A percentile compares a stretch with the other conserved stretches of the same genome.
phyloP scores from a whole-genome alignment of 2,113 vertebrate genomes.

The Tenebrosternarchus preto region DNA sequence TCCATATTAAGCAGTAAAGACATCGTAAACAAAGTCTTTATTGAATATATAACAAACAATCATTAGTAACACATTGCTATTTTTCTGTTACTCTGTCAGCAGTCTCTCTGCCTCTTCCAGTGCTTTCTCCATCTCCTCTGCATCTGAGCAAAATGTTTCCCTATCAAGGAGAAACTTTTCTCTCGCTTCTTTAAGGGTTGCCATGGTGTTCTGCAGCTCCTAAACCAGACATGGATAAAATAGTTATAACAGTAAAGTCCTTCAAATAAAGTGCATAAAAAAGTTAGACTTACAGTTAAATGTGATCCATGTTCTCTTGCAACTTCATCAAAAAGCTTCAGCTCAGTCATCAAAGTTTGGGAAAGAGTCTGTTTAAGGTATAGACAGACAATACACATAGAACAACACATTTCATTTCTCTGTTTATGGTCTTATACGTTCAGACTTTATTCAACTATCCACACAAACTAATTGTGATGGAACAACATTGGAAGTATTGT shows the following conservation, averaged over 20 bases:
- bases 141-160: constrained; percentile 63
- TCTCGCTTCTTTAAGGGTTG: constrained; percentile 54
- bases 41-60: constrained; percentile 7
- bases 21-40: not conserved
- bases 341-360: constrained; percentile 63
- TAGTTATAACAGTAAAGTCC: not conserved
- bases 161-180: constrained; percentile 63
- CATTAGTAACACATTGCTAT: not conserved
- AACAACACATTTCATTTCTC: not conserved
- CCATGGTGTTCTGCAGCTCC: constrained; percentile 68
- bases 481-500: too few species aligned
- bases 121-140: constrained; percentile 64
- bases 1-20: too few species aligned
- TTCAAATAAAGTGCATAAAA: constrained; percentile 8
- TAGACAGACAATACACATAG: not conserved
- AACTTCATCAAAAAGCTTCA: constrained; percentile 61
- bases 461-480: too few species aligned
- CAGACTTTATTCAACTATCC: too few species aligned
- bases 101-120: constrained; percentile 67
- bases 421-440: too few species aligned
- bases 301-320: constrained; percentile 60
- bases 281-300: constrained; percentile 59
- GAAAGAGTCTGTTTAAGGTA: constrained; percentile 62
- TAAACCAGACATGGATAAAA: constrained; percentile 34
- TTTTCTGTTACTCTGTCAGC: constrained; percentile 45